A percentile compares a stretch with the other conserved stretches of the same genome.
These are phyloP conservation scores for Lasioglossum figueresi DNA, from an alignment of 2,888 invertebrate species.

Conservation along the genomic window DNA sequence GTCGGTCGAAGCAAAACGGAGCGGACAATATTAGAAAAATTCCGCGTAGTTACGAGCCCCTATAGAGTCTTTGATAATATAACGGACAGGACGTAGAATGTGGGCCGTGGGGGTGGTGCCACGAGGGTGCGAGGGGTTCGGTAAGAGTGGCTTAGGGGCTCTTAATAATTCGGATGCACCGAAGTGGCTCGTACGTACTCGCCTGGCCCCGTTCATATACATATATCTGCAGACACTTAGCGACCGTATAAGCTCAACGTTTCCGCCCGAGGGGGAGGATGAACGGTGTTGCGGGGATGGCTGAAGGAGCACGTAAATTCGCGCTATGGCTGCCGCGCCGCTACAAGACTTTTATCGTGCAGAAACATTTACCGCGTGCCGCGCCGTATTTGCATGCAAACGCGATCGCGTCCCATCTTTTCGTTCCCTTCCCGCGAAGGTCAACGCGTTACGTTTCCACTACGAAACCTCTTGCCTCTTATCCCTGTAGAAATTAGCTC, in stretches of 20 bases:
- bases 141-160: constrained; percentile 77
- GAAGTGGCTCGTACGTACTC: constrained; percentile 66
- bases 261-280: neutral
- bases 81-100: constrained; percentile 67
- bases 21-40: neutral
- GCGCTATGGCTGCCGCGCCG: constrained; percentile 71
- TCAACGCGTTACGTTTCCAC: constrained; percentile 51
- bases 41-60: constrained; percentile 17
- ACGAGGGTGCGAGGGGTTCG: constrained; percentile 54
- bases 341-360: constrained; percentile 80
- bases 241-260: constrained; percentile 55
- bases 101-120: constrained; percentile 53
- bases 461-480: constrained; percentile 8
- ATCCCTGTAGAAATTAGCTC: constrained; percentile 20
- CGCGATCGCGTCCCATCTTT: constrained; percentile 74
- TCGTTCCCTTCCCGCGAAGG: constrained; percentile 57
- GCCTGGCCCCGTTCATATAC: constrained; percentile 47
- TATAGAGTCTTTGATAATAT: constrained; percentile 75
- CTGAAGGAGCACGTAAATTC: constrained; percentile 75
- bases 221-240: constrained; percentile 62
- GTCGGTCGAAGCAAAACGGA: neutral
- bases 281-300: constrained; percentile 30
- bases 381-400: constrained; percentile 79
- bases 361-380: constrained; percentile 79
- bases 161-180: constrained; percentile 79